Evolutionary conservation across 2,888 invertebrate species (phyloP).

Genomic region (Dugesia japonica): DNA sequence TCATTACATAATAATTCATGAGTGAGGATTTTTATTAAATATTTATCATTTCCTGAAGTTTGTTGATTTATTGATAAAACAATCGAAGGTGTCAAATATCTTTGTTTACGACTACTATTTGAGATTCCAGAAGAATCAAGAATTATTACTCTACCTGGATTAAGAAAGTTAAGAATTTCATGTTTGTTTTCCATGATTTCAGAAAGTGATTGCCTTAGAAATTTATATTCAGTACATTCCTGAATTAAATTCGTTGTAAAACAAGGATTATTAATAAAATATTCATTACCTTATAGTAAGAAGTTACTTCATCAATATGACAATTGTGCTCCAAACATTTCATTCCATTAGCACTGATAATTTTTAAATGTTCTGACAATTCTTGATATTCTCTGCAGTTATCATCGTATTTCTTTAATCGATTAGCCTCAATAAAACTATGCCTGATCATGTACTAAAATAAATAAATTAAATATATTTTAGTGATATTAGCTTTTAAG

Average conservation of each 20-base stretch:
- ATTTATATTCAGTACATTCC: neutral
- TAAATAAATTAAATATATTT: too few species aligned
- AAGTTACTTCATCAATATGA: neutral
- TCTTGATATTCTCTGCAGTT: neutral
- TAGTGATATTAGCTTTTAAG: too few species aligned
- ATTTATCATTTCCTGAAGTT: neutral
- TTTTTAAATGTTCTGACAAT: neutral
- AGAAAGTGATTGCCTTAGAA: neutral
- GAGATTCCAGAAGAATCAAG: neutral
- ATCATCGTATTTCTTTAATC: conserved; percentile 3
- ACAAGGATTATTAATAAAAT: too few species aligned
- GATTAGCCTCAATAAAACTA: conserved; percentile 55
- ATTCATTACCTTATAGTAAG: neutral
- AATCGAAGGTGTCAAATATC: neutral
- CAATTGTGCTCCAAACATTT: neutral
- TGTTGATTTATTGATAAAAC: neutral
- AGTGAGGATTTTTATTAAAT: neutral
- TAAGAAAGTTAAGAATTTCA: neutral
- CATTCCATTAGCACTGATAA: neutral
- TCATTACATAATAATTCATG: neutral
- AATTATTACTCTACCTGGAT: neutral
- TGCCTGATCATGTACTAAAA: conserved; percentile 89
- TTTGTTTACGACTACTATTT: neutral
- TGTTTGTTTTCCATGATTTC: neutral
- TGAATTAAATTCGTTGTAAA: too few species aligned